phyloP scores from a whole-genome alignment of 2,888 invertebrate species.

The Ochropacha duplaris region DNA sequence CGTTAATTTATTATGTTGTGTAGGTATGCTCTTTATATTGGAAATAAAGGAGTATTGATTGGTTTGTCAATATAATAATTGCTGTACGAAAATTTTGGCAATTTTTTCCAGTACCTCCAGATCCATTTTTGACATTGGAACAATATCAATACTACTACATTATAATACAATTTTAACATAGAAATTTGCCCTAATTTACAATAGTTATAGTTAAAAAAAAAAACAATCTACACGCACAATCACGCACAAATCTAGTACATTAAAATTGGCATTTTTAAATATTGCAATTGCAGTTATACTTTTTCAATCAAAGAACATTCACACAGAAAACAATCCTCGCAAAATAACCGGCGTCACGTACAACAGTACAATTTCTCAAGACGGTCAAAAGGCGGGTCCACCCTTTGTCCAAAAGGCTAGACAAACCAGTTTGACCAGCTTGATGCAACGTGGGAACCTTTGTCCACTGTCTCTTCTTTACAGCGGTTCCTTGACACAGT shows the following conservation, averaged over 20 bases:
- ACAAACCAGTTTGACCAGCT: slow-evolving; percentile 75
- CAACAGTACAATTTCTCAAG: slow-evolving; percentile 34
- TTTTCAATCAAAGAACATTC: slow-evolving; percentile 5
- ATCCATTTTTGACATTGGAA: too few relatives aligned
- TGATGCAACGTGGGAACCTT: slow-evolving; percentile 56
- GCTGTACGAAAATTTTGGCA: too few relatives aligned
- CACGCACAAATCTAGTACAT: too few relatives aligned
- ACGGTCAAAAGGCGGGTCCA: slow-evolving; percentile 52
- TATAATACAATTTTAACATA: too few relatives aligned
- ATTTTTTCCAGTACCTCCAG: too few relatives aligned
- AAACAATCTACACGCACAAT: too few relatives aligned
- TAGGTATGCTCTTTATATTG: neutral
- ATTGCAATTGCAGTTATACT: neutral
- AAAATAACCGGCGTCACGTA: slow-evolving; percentile 55
- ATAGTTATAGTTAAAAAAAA: too few relatives aligned
- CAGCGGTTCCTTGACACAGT: slow-evolving; percentile 20
- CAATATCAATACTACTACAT: too few relatives aligned
- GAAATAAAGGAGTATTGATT: neutral
- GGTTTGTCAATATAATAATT: too few relatives aligned
- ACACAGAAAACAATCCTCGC: slow-evolving; percentile 54
- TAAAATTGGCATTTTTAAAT: neutral
- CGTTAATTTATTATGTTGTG: too few relatives aligned
- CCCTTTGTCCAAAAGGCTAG: slow-evolving; percentile 36
- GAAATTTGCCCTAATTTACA: too few relatives aligned
- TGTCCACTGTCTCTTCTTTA: slow-evolving; percentile 52